Base-by-base conservation (phyloP, 2,113 vertebrate genomes). In the Hucho hucho region DNA sequence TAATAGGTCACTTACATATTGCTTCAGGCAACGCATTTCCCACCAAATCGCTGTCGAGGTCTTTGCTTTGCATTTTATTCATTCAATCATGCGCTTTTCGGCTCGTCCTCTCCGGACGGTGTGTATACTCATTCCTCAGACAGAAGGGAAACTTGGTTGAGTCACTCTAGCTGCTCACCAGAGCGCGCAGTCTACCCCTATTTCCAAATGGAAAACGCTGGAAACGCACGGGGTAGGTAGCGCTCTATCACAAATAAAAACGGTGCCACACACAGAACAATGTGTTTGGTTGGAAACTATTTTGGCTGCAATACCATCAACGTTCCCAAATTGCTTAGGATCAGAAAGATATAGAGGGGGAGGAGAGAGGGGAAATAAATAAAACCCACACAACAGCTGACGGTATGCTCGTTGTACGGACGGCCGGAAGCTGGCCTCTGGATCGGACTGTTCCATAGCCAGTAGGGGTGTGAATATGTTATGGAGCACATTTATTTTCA, bases 91-190 rank as follows among this genome's bases (percentile, higher is more conserved):
- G 85, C 80, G 83, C 77, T 70, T 83, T 86, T 80, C 6, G 67
- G 73, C 77, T 84, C 79, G 80, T 84, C 80, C 80, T 81, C 75
- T 76, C 49, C 73, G 73, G 64, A 76, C 86, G 64, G 75, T 85
- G 43, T 37, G 75, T 75, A 88, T 75, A 88, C 82, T 91, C 92
- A 93, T 93, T 92, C 90, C 92, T 92, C 85, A 76, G 68, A 71
- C 78, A 77, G 79, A 77, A 43, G 53, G 28, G 49, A n/a, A 75
- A 84, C 82, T 88, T 86, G 80, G 77, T 85, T 56, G 70, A 79
- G 76, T 85, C 88, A 74, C 87, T 88, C 83, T 82, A 74, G 79
- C 64, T 82, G 37, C 58, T 61, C 59, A 28, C 72, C 28, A 73
- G 25, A 69, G 78, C 75, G 29, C 74, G 74, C 75, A 58, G 47